Conservation (phyloP, 2,888 invertebrate genomes). For the Dasypogon diadema region DNA sequence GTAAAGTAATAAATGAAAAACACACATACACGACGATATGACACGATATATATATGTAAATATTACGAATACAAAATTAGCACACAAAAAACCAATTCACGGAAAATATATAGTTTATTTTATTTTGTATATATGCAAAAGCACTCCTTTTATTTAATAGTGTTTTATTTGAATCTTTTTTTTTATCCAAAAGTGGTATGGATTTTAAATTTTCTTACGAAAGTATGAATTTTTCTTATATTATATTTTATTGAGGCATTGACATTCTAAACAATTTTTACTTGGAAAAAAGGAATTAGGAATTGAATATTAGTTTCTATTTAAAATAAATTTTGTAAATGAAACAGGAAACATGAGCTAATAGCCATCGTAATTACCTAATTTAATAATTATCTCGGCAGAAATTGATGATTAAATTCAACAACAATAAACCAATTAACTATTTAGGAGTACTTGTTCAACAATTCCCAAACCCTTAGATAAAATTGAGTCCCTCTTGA, state of each 20-base stretch:
- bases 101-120: slow-evolving; percentile 64
- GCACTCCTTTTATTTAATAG: background rate
- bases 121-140: slow-evolving; percentile 32
- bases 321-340: too few relatives aligned
- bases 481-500: slow-evolving; percentile 3
- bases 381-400: background rate
- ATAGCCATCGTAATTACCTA: too few relatives aligned
- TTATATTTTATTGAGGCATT: background rate
- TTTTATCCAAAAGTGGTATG: too few relatives aligned
- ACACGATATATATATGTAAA: slow-evolving; percentile 60
- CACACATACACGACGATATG: slow-evolving; percentile 66
- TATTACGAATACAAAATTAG: slow-evolving; percentile 66
- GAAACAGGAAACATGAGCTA: too few relatives aligned
- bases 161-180: background rate
- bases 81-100: slow-evolving; percentile 67
- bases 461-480: background rate
- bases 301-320: too few relatives aligned
- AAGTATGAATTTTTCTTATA: background rate
- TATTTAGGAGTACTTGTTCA: slow-evolving; percentile 5
- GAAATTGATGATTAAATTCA: background rate
- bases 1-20: slow-evolving; percentile 57
- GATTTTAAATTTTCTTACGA: too few relatives aligned
- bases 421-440: slow-evolving; percentile 42
- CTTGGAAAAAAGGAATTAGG: too few relatives aligned
- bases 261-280: background rate